phyloP scores from a whole-genome alignment of 2,888 invertebrate species.

The Chirona hameri region DNA sequence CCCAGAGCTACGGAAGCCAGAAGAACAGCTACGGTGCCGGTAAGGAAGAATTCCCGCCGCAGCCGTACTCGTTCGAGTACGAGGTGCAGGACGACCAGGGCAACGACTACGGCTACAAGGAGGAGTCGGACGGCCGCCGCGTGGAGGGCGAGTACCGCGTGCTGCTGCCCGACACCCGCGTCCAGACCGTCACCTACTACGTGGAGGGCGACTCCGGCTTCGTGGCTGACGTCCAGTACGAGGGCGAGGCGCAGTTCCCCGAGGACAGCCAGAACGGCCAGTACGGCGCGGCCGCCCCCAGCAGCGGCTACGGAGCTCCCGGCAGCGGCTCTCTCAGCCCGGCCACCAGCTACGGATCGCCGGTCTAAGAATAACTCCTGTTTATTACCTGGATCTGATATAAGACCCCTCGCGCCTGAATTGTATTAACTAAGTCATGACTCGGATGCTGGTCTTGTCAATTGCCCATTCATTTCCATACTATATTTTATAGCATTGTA shows the following conservation, averaged over 20 bases:
- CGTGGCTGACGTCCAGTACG: background rate
- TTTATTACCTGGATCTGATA: no score
- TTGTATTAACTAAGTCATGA: no score
- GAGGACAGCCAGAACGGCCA: background rate
- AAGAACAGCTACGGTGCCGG: background rate
- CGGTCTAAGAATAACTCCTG: no score
- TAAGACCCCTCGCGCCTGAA: no score
- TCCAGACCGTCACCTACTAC: background rate
- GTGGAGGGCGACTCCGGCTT: conserved; percentile 13
- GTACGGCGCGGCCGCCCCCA: background rate
- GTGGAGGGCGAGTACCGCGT: conserved; percentile 7
- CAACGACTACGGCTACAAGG: background rate
- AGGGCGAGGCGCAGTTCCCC: background rate
- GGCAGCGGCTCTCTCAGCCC: background rate
- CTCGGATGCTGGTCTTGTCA: no score
- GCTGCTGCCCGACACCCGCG: background rate
- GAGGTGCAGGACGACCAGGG: background rate
- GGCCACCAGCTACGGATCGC: background rate
- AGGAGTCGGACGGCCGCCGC: background rate
- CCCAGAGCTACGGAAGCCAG: background rate
- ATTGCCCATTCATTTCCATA: no score
- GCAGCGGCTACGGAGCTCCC: background rate
- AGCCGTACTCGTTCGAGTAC: conserved; percentile 11
- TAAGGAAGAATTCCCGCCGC: background rate
- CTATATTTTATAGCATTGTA: no score